Conservation (phyloP, 2,113 vertebrate genomes). For the Gasterosteus nipponicus region DNA sequence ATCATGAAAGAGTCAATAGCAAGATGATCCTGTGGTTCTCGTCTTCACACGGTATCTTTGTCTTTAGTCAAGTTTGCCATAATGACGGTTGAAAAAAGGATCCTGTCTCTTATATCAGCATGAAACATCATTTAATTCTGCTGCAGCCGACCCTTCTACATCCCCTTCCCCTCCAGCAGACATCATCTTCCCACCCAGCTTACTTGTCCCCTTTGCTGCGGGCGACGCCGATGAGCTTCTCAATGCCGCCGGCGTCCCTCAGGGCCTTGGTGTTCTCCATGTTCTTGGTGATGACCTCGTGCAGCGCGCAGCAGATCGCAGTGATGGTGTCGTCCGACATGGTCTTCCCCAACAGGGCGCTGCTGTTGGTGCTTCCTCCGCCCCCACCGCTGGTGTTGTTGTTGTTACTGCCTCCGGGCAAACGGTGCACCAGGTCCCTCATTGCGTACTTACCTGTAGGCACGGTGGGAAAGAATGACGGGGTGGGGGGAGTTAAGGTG, state of each 20-base stretch:
- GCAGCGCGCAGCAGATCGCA: conserved; percentile 94
- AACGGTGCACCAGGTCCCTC: conserved; percentile 95
- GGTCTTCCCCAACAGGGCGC: conserved; percentile 84
- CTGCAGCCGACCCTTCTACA: not conserved
- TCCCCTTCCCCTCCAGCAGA: not conserved
- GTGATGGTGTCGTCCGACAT: conserved; percentile 97
- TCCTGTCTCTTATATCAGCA: not conserved
- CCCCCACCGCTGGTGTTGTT: conserved; percentile 65
- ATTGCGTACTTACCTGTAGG: conserved; percentile 92
- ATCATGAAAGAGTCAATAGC: not conserved
- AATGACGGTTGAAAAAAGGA: not conserved
- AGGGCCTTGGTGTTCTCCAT: conserved; percentile 99
- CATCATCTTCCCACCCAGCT: conserved; percentile 66
- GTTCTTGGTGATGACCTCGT: conserved; percentile 98
- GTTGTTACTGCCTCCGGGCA: conserved; percentile 92
- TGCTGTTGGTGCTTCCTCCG: conserved; percentile 74
- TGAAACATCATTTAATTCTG: not conserved
- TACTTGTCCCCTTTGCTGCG: conserved; percentile 99
- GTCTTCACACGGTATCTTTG: not conserved
- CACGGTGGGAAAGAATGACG: not conserved
- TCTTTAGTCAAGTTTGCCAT: not conserved
- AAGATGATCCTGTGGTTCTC: not conserved
- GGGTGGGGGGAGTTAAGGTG: not conserved
- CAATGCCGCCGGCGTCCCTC: conserved; percentile 95
- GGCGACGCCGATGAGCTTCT: conserved; percentile 95